Evolutionary conservation across 2,113 vertebrate genomes (phyloP).

Genomic region (Pseudorectes ferrugineus): DNA sequence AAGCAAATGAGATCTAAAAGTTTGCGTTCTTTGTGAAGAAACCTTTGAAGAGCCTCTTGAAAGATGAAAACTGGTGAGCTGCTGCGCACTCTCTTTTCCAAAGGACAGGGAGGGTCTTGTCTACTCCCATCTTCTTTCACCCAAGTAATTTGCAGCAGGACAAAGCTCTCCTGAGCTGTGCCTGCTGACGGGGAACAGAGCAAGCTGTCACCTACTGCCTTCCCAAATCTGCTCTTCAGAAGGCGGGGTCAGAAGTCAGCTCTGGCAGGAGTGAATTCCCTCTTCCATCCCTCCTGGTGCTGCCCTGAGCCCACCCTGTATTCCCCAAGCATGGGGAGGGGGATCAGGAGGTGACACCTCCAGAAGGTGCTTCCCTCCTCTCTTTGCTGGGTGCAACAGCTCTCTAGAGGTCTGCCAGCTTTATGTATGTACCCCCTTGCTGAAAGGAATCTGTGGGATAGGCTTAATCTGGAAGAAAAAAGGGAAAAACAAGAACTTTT

Average conservation of each 20-base stretch:
- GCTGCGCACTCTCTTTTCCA: background rate
- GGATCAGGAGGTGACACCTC: background rate
- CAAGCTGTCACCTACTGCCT: background rate
- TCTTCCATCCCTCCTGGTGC: background rate
- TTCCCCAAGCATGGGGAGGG: background rate
- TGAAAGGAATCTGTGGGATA: background rate
- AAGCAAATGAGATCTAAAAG: conserved; percentile 27
- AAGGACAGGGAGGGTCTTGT: background rate
- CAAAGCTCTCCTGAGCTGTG: background rate
- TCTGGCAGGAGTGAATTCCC: background rate
- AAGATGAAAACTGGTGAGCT: background rate
- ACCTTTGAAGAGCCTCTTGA: conserved; percentile 32
- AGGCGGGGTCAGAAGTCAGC: background rate
- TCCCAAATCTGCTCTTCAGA: background rate
- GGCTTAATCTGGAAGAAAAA: background rate
- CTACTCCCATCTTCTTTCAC: background rate
- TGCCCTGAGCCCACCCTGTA: background rate
- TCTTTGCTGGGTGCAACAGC: background rate
- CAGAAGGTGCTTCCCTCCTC: background rate
- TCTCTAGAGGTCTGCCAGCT: background rate
- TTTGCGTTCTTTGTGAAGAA: conserved; percentile 33
- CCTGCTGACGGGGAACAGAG: background rate
- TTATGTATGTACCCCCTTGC: background rate
- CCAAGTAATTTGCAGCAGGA: conserved; percentile 12
- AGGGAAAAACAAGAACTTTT: background rate